phyloP scores from a whole-genome alignment of 2,888 invertebrate species.

The Tiphia femorata region DNA sequence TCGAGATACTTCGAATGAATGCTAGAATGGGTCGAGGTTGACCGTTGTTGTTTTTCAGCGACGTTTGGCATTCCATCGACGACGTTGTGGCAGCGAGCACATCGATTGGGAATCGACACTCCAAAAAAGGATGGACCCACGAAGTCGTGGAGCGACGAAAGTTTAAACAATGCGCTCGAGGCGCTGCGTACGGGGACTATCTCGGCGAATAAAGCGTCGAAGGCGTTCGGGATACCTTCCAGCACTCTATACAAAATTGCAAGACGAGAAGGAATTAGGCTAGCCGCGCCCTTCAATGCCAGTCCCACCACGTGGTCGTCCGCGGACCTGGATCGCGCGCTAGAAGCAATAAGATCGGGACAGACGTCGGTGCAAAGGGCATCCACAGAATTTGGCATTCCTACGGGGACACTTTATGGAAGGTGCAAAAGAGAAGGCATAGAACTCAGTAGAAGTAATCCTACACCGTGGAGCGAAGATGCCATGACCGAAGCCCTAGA shows the following conservation, averaged over 20 bases:
- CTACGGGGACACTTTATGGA: conserved; percentile 89
- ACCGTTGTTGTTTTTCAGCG: conserved; percentile 72
- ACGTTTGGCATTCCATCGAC: conserved; percentile 92
- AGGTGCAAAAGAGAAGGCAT: conserved; percentile 92
- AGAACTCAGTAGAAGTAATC: conserved; percentile 88
- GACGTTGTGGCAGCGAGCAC: conserved; percentile 91
- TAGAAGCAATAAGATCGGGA: conserved; percentile 85
- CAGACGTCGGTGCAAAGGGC: conserved; percentile 88
- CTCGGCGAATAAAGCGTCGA: conserved; percentile 92
- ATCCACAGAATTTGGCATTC: conserved; percentile 88
- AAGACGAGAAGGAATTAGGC: conserved; percentile 87
- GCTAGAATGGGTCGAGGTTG: background rate
- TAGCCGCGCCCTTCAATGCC: conserved; percentile 92
- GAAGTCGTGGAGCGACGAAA: conserved; percentile 90
- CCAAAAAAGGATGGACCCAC: conserved; percentile 91
- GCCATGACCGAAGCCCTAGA: conserved; percentile 92
- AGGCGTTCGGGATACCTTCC: conserved; percentile 91
- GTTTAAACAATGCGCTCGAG: conserved; percentile 84
- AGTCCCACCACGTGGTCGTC: conserved; percentile 91
- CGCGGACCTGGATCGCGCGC: conserved; percentile 84
- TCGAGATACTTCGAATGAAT: background rate
- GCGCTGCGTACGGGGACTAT: conserved; percentile 87
- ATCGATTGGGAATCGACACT: conserved; percentile 89
- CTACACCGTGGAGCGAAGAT: conserved; percentile 95
- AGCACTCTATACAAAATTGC: conserved; percentile 94